These are phyloP conservation scores for Tipula lateralis DNA, from an alignment of 2,888 invertebrate species.

Conservation along the genomic window DNA sequence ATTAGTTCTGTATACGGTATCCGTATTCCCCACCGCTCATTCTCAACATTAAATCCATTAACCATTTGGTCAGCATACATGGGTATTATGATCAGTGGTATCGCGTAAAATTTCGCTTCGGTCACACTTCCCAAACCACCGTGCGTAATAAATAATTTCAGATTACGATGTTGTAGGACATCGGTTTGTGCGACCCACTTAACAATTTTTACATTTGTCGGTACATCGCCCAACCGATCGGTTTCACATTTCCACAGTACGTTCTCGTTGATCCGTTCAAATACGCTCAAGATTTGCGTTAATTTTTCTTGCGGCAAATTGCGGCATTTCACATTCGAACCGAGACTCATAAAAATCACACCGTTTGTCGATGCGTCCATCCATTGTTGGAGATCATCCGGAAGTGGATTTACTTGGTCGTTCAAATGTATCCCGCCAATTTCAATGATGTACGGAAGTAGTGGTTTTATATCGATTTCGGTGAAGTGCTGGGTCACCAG, in stretches of 20 bases:
- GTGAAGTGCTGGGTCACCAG: conserved; percentile 46
- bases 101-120: conserved; percentile 51
- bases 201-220: conserved; percentile 45
- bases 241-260: conserved; percentile 51
- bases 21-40: conserved; percentile 46
- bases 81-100: conserved; percentile 52
- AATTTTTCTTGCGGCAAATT: conserved; percentile 30
- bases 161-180: conserved; percentile 49
- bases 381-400: conserved; percentile 40
- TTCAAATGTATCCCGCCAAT: conserved; percentile 48
- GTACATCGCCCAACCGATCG: conserved; percentile 40
- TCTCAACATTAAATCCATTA: conserved; percentile 49
- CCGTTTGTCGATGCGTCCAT: conserved; percentile 42
- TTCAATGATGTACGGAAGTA: conserved; percentile 47
- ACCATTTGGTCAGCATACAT: conserved; percentile 52
- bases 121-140: conserved; percentile 51
- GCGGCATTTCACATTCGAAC: conserved; percentile 35
- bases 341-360: conserved; percentile 44
- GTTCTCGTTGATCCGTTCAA: conserved; percentile 42
- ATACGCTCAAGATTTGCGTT: conserved; percentile 27
- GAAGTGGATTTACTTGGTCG: conserved; percentile 41
- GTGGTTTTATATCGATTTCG: conserved; percentile 43
- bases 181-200: conserved; percentile 52
- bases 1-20: conserved; percentile 44
- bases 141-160: conserved; percentile 50